A percentile compares a stretch with the other conserved stretches of the same genome.
These are phyloP conservation scores for Pomatostomus ruficeps DNA, from an alignment of 2,113 vertebrate species.

Conservation along the genomic window DNA sequence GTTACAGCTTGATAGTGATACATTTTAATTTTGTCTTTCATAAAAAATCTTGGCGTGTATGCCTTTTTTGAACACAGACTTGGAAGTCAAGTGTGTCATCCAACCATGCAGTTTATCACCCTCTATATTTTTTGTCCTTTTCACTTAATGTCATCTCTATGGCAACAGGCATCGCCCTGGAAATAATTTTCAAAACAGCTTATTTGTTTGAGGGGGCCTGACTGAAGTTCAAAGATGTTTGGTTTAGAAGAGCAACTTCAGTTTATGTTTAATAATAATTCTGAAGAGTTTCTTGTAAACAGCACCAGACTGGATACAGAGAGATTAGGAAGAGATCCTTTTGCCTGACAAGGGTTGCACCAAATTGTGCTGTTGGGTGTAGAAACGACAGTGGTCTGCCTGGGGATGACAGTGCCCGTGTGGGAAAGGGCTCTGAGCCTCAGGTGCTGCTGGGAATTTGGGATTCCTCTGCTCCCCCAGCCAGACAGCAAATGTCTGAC, in stretches of 20 bases:
- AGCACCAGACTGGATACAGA: slow-evolving; percentile 47
- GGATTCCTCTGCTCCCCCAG: not conserved
- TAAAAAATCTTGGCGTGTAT: slow-evolving; percentile 78
- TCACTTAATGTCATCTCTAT: slow-evolving; percentile 90
- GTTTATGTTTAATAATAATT: slow-evolving; percentile 85
- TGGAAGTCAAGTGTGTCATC: slow-evolving; percentile 84
- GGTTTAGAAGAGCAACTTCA: slow-evolving; percentile 71
- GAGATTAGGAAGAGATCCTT: slow-evolving; percentile 5
- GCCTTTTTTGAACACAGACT: slow-evolving; percentile 79
- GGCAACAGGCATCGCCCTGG: slow-evolving; percentile 84
- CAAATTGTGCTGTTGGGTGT: not conserved
- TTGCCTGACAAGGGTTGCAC: not conserved
- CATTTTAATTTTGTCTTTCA: slow-evolving; percentile 88
- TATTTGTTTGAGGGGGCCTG: slow-evolving; percentile 78
- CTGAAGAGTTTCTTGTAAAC: slow-evolving; percentile 66
- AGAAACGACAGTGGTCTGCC: not conserved
- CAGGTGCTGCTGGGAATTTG: not conserved
- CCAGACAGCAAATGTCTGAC: not conserved
- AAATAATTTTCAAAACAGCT: slow-evolving; percentile 84
- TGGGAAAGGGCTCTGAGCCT: not conserved
- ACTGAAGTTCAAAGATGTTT: slow-evolving; percentile 81
- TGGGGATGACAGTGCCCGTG: not conserved
- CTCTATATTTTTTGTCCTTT: slow-evolving; percentile 87
- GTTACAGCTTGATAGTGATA: slow-evolving; percentile 81
- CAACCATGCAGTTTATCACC: slow-evolving; percentile 81